phyloP scores from a whole-genome alignment of 1,140 invertebrate species.

The Drosophila repleta region DNA sequence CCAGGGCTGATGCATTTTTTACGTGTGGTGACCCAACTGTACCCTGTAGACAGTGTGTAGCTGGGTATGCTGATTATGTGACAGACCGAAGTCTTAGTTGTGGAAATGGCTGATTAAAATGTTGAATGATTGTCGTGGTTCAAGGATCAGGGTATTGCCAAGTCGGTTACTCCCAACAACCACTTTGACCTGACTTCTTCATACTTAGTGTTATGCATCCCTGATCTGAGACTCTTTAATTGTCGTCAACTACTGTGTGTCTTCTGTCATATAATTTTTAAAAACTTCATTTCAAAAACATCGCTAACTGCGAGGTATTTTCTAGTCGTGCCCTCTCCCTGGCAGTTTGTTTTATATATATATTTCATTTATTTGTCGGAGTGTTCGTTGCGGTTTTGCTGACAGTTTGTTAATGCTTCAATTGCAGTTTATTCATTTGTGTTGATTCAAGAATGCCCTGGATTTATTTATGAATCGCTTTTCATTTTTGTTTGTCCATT shows the following conservation, averaged over 20 bases:
- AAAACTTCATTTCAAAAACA: not conserved
- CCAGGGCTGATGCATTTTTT: constrained; percentile 44
- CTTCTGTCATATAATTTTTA: no score
- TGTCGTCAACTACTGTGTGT: no score
- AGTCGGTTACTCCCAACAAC: no score
- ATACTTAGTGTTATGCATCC: no score
- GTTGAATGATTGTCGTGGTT: no score
- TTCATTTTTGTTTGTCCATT: constrained; percentile 14
- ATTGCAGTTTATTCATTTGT: constrained; percentile 30
- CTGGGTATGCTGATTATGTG: not conserved
- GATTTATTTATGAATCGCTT: not conserved
- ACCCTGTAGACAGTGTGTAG: constrained; percentile 1
- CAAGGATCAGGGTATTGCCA: no score
- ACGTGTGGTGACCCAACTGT: constrained; percentile 15
- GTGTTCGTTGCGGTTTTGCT: constrained; percentile 30
- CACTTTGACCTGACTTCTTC: no score
- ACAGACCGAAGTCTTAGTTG: no score
- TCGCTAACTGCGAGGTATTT: not conserved
- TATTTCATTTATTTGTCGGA: constrained; percentile 28
- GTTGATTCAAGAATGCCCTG: constrained; percentile 7
- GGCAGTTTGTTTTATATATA: constrained; percentile 24
- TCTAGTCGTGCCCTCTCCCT: no score
- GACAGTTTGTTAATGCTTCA: constrained; percentile 72
- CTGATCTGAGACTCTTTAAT: not conserved
- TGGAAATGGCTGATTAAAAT: no score